These are phyloP conservation scores for Orthosia incerta DNA, from an alignment of 2,888 invertebrate species.

Conservation along the genomic window DNA sequence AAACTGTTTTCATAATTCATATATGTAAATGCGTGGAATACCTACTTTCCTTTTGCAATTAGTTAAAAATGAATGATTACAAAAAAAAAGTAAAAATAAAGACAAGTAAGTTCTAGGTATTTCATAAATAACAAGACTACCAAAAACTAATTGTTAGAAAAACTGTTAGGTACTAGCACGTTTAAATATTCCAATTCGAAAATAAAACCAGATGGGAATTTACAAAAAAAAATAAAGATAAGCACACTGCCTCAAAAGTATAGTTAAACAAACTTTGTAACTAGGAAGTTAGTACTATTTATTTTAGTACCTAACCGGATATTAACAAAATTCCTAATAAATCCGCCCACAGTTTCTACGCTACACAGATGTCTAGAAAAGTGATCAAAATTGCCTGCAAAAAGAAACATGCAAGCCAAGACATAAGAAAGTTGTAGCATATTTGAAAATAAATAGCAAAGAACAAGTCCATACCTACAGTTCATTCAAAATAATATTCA, in stretches of 20 bases:
- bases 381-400: background rate
- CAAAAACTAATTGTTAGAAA: background rate
- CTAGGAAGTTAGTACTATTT: background rate
- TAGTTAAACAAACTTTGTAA: background rate
- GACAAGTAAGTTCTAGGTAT: background rate
- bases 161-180: no score
- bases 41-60: background rate
- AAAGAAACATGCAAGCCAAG: background rate
- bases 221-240: background rate
- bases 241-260: no score
- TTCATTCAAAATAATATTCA: constrained; percentile 57
- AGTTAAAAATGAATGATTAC: background rate
- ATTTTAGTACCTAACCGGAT: background rate
- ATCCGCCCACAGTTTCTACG: background rate
- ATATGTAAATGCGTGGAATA: no score
- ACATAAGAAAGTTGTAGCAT: background rate
- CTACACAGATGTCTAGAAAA: background rate
- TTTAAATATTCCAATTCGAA: background rate
- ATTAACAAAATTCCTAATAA: background rate
- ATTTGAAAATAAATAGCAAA: constrained; percentile 26
- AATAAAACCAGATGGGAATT: background rate
- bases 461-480: constrained; percentile 22
- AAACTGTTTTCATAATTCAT: no score
- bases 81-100: background rate
- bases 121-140: no score